Evolutionary conservation across 2,113 vertebrate genomes (phyloP).

Genomic region (Proterorhinus semilunaris): DNA sequence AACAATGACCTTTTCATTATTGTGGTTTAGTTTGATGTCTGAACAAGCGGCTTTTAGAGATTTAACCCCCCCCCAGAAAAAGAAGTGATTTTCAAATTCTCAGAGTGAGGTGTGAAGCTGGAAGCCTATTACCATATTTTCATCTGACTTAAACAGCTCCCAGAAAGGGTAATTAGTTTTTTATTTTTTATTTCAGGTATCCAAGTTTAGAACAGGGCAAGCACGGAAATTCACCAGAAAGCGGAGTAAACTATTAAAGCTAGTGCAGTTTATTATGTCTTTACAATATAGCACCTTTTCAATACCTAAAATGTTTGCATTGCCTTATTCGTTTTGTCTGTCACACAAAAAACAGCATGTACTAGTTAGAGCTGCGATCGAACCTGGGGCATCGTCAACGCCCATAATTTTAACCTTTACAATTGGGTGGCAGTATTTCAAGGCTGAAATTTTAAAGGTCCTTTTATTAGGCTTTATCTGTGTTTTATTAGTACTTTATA

Average conservation of each 20-base stretch:
- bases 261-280: not conserved
- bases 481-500: too few species aligned
- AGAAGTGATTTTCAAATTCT: constrained; percentile 17
- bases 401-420: too few species aligned
- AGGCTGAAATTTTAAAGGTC: too few species aligned
- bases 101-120: constrained; percentile 4
- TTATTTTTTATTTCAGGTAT: not conserved
- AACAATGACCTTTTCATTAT: constrained; percentile 30
- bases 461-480: too few species aligned
- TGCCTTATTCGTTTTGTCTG: too few species aligned
- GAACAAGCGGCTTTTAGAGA: constrained; percentile 6
- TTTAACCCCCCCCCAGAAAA: constrained; percentile 2
- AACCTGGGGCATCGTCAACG: too few species aligned
- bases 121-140: constrained; percentile 7
- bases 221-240: not conserved
- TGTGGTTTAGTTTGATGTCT: constrained; percentile 21
- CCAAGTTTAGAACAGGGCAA: not conserved
- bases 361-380: too few species aligned
- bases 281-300: too few species aligned
- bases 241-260: not conserved
- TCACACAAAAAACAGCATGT: too few species aligned
- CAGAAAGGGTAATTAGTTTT: constrained; percentile 5
- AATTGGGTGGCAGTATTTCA: too few species aligned
- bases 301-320: too few species aligned
- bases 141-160: constrained; percentile 3